Base-by-base conservation (phyloP, 2,888 invertebrate species). In the Cepaea hortensis region DNA sequence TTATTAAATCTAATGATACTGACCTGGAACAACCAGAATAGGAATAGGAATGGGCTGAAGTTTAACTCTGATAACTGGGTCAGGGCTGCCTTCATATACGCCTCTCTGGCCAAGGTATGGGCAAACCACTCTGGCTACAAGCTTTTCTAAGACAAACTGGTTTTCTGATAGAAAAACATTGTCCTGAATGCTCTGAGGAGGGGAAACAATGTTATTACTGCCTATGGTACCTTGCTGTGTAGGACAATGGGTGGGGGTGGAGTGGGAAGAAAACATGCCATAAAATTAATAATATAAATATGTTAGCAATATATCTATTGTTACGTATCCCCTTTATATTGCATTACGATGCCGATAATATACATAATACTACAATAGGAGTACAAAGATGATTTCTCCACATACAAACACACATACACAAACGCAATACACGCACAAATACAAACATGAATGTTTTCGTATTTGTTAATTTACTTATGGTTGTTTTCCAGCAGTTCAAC, bases 81-180 rank as follows among this genome's bases (percentile, higher is more conserved):
- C 90, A 15, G 92, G 89, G 7, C 90, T 89, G 7, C 93, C 93
- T 81, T 91, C 90, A 87, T 94, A 94, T 46, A 93, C 84, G 46
- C 94, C 94, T 79, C 91, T 89, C 83, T 92, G 91, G 6, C 94
- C 94, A 13, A 94, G 88, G 87, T 93, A 93, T 81, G 94, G 93
- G 70, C 89, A 89, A 13, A 93, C 90, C 65, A 93, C 92, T 85
- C 90, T 90, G n/a, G 93, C 94, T 48, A 93, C 93, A 61, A 94
- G 86, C 80, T 90, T 90, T 87, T 94, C 94, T n/a, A 94, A 87
- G 70, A 91, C 88, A 23, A 93, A 89, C 85, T 91, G 91, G 85
- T 93, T 93, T 80, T 93, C 93, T 61, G 91, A 92, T 46, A 93
- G 93, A 70, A 93, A 93, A 79, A 88, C 90, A 7, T 90, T 89